Evolutionary conservation across 2,797 vertebrate genomes (phyloP), one percentile per base, ranked within the genome.

Genomic region (Toxotes lorentzi): DNA sequence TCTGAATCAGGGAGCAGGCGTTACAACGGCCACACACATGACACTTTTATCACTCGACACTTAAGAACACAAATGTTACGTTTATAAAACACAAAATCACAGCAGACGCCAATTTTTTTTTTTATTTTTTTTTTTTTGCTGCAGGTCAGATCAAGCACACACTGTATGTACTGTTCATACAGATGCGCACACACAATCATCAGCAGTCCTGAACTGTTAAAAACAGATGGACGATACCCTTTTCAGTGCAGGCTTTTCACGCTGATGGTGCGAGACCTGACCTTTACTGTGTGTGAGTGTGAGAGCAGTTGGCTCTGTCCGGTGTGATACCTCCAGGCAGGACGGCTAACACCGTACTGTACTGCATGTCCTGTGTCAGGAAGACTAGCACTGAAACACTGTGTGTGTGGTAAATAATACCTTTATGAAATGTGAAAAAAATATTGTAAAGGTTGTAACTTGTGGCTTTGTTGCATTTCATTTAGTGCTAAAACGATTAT

Each of bases 1-100:
- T 94, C 92, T 87, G 90, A 95, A 96, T 96, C 96, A 96, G 90
- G 87, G 88, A 76, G 81, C 78, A 87, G 76, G 84, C 86, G 84
- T 86, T 45, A 74, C 83, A 91, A n/a, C 2, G 79, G 79, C 73
- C 78, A 76, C 77, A 76, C 73, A 48, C 81, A 43, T 61, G 41
- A 81, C 86, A 81, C 82, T 74, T 87, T 76, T 79, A 91, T 86
- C 78, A 72, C 78, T 78, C 23, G 3, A 73, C 86, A 64, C 88
- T 90, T 92, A 90, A 84, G 86, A 85, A 92, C 84, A 68, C 88
- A 93, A 92, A 93, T 87, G 82, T 88, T 84, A 45, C 64, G 83
- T 91, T 91, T 87, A 81, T 72, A 38, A 87, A 81, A 82, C 76
- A 79, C 38, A 76, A 89, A 94, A 92, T 92, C 91, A 90, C 80